phyloP scores from a whole-genome alignment of 2,888 invertebrate genomes.

The Microchrysa polita region DNA sequence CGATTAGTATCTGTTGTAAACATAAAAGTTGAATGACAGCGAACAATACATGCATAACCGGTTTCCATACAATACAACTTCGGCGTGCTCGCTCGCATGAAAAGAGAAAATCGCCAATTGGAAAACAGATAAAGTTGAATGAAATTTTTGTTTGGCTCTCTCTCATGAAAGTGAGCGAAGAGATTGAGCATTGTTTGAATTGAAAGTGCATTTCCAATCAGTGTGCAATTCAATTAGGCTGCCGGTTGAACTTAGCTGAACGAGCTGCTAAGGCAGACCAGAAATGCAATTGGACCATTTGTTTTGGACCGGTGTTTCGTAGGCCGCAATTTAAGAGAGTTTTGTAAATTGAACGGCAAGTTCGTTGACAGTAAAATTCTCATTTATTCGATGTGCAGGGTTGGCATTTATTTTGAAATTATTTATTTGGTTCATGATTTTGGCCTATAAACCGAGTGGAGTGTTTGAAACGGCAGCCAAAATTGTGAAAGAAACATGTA shows the following conservation, averaged over 20 bases:
- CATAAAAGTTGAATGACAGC: conserved; percentile 29
- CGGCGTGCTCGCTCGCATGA: background rate
- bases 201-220: conserved; percentile 13
- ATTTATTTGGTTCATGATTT: too few relatives aligned
- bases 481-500: too few relatives aligned
- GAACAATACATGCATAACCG: conserved; percentile 8
- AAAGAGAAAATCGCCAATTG: background rate
- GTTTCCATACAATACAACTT: too few relatives aligned
- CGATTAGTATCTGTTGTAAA: too few relatives aligned
- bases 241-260: too few relatives aligned
- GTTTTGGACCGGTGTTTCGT: conserved; percentile 45
- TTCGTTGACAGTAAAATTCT: background rate
- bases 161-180: too few relatives aligned
- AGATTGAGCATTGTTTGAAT: background rate
- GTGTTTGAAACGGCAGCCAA: too few relatives aligned
- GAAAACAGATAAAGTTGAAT: background rate
- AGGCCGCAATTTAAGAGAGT: background rate
- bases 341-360: background rate
- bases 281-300: conserved; percentile 33
- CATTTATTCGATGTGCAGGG: too few relatives aligned
- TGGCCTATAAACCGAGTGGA: too few relatives aligned
- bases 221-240: background rate
- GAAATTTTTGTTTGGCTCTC: too few relatives aligned
- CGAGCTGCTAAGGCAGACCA: background rate
- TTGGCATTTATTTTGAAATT: too few relatives aligned